These are phyloP conservation scores for Budorcas taxicolor DNA, from an alignment of 2,113 vertebrate genomes.

Conservation along the genomic window DNA sequence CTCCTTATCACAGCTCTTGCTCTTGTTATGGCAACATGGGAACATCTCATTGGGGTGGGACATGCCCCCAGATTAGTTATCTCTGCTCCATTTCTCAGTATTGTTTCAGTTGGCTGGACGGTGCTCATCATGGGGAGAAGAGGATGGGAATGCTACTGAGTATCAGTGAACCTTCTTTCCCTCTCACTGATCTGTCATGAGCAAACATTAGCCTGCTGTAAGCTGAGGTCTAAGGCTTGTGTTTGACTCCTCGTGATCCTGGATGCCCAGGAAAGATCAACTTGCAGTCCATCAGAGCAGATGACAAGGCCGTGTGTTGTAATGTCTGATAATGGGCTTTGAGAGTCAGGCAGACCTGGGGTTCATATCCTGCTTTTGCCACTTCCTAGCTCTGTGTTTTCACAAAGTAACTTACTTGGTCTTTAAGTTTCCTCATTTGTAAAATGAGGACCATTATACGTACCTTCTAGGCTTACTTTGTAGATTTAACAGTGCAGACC, in stretches of 20 bases:
- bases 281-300: background rate
- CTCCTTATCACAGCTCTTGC: slow-evolving; percentile 47
- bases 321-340: background rate
- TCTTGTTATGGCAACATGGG: slow-evolving; percentile 34
- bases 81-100: background rate
- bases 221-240: background rate
- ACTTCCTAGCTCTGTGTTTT: background rate
- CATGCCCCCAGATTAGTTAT: slow-evolving; percentile 37
- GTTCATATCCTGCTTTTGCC: background rate
- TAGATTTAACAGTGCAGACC: background rate
- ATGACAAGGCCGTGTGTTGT: rapidly evolving
- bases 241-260: background rate
- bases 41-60: background rate
- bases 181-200: background rate
- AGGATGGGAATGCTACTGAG: background rate
- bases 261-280: background rate
- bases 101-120: slow-evolving; percentile 27
- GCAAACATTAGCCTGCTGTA: background rate
- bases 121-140: background rate
- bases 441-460: background rate
- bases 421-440: background rate
- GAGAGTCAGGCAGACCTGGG: background rate
- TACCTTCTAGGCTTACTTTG: background rate
- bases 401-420: background rate
- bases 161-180: background rate